Percentiles rank a stretch among this genome's conserved stretches.
phyloP scores from a whole-genome alignment of 1,140 invertebrate species.

The Ceratina australensis region DNA sequence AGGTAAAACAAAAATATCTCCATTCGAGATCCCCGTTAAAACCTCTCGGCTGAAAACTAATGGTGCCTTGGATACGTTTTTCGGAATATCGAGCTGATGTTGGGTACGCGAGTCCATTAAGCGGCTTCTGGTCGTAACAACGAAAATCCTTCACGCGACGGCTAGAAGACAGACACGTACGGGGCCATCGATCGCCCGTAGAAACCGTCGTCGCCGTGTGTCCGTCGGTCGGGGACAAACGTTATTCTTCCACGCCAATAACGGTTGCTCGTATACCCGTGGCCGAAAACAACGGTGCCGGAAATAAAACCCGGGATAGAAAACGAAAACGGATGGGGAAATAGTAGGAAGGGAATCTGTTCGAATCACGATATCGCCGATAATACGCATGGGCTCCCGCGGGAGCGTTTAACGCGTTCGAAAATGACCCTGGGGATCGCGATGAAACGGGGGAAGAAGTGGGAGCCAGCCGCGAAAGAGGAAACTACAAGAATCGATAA shows the following conservation, averaged over 20 bases:
- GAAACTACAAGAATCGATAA: slow-evolving; percentile 43
- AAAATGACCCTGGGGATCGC: slow-evolving; percentile 45
- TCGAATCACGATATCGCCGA: slow-evolving; percentile 24
- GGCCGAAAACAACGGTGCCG: neutral
- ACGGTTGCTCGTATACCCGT: neutral
- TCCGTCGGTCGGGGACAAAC: neutral
- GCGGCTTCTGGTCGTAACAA: neutral
- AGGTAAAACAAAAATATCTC: too few relatives aligned
- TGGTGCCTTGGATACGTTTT: too few relatives aligned
- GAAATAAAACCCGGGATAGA: too few relatives aligned
- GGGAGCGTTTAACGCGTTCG: slow-evolving; percentile 42
- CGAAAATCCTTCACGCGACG: slow-evolving; percentile 38
- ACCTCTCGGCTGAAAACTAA: too few relatives aligned
- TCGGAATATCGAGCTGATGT: too few relatives aligned
- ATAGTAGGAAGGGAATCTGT: neutral
- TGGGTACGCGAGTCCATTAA: neutral
- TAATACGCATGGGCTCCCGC: slow-evolving; percentile 26
- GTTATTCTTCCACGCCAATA: slow-evolving; percentile 6
- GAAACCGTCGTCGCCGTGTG: neutral
- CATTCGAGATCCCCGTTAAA: too few relatives aligned
- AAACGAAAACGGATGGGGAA: neutral
- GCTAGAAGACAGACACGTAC: slow-evolving; percentile 28
- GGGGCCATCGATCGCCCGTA: slow-evolving; percentile 21
- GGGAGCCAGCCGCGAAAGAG: slow-evolving; percentile 2
- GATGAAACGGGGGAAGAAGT: neutral